Conservation (phyloP, 1,140 invertebrate species). For the Pantala flavescens region DNA sequence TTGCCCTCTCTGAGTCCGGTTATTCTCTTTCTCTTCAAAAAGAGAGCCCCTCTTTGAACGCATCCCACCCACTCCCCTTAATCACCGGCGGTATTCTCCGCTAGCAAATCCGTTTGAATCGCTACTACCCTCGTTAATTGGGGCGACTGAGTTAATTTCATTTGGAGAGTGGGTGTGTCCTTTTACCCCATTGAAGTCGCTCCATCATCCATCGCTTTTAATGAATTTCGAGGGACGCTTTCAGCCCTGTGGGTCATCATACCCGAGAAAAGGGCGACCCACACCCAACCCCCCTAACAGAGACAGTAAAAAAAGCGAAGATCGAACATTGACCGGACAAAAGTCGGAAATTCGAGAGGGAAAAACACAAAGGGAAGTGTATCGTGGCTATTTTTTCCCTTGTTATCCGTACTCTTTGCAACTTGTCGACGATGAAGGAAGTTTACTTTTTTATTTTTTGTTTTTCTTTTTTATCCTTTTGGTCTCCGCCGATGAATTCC, state of each 20-base stretch:
- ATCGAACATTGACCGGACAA: neutral
- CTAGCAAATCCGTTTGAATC: constrained; percentile 2
- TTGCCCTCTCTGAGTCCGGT: no score
- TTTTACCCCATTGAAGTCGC: neutral
- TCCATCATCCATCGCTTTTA: neutral
- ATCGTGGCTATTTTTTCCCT: no score
- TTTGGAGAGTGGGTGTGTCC: neutral
- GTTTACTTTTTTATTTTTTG: no score
- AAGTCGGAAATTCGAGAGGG: neutral
- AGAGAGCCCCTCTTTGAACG: no score
- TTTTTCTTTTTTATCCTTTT: no score
- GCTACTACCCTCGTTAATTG: constrained; percentile 1
- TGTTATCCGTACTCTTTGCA: no score
- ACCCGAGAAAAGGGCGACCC: neutral
- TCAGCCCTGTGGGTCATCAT: neutral
- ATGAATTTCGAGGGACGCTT: constrained; percentile 8
- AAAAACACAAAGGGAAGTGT: no score
- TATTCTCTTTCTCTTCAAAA: no score
- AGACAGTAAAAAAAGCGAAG: neutral
- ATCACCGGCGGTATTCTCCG: constrained; percentile 2
- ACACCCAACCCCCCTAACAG: no score
- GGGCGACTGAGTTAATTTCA: constrained; percentile 5
- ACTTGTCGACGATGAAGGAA: no score
- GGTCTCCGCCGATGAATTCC: no score
- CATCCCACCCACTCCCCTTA: neutral